Evolutionary conservation across 2,797 vertebrate species (phyloP).

Genomic region (Takifugu ocellatus): DNA sequence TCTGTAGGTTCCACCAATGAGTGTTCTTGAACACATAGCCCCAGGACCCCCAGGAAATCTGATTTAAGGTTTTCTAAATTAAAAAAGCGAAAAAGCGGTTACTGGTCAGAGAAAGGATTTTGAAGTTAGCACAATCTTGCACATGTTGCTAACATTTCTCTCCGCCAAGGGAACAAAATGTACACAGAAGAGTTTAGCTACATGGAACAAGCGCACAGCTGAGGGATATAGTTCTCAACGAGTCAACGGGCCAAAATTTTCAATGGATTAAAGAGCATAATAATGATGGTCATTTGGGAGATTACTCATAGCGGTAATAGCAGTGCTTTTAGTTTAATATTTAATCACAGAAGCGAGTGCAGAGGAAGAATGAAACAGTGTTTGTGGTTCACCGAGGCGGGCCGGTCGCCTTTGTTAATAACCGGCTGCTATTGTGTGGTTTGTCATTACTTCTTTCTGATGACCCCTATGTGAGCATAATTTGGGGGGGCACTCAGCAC

Average conservation of each 20-base stretch:
- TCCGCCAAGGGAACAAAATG: neutral
- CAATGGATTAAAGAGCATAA: conserved; percentile 8
- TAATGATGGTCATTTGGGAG: conserved; percentile 15
- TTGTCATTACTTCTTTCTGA: conserved; percentile 34
- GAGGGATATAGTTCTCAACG: neutral
- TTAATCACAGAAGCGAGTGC: conserved; percentile 11
- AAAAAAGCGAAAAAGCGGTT: no score
- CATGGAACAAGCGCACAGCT: conserved; percentile 8
- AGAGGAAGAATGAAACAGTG: conserved; percentile 12
- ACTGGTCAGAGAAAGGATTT: no score
- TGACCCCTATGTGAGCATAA: conserved; percentile 10
- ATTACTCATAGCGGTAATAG: neutral
- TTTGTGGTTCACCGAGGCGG: conserved; percentile 24
- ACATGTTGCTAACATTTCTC: no score
- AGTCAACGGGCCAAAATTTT: neutral
- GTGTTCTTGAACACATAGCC: no score
- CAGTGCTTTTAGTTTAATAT: conserved; percentile 9
- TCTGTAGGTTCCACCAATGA: no score
- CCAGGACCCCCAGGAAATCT: no score
- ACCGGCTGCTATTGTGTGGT: conserved; percentile 12
- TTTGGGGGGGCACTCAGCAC: conserved; percentile 32
- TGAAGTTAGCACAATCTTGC: no score
- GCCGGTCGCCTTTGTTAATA: conserved; percentile 18
- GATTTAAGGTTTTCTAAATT: no score
- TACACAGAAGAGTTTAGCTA: neutral